Evolutionary conservation across 92 coral and sea anemone species (phyloP), one percentile per base, ranked within the genome.

Genomic region (Virgularia gustaviana): DNA sequence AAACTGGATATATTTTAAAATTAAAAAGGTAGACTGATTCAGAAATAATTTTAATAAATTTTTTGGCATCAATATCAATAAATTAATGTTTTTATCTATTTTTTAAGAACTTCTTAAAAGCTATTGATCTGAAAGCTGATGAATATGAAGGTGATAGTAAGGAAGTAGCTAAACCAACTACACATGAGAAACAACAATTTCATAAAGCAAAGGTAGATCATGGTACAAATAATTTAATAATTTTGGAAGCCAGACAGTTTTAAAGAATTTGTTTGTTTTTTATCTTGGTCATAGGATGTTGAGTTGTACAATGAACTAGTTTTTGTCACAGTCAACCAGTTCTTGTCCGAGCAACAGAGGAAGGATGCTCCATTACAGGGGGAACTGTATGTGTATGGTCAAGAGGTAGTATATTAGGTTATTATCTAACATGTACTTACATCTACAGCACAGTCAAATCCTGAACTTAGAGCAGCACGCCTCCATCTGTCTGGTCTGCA

Each of bases 341-440:
- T 94, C 37, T 96, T 96, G 56, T 83, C 87, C 28, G 75, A 68
- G 16, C 83, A 82, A 41, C 85, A 83, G 44, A 83, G 67, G 36
- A 79, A 87, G 42, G 73, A 47, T 3, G 47, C 80, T 7, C 94
- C 88, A 55, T 66, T 84, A 33, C 82, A 85, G 31, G 99, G 96
- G 3, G 85, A 89, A 54, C 85, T 94, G 11, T 83, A 84, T 82
- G 99, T 86, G 30, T 94, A 94, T 76, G 87, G 89, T 29, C 99
- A 94, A 78, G 90, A 89, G 96, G 99, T 94, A 24, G 63, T 0
- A 18, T 22, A 16, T 3, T 3, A 15, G 16, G 44, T 6, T 42
- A 10, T 13, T 43, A n/a, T 43, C 12, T 43, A 11, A 43, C 11
- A 55, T 55, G n/a, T n/a, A n/a, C n/a, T n/a, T n/a, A n/a, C n/a